These are phyloP conservation scores for Falco novaeseelandiae DNA, from an alignment of 2,797 vertebrate genomes.

Conservation along the genomic window DNA sequence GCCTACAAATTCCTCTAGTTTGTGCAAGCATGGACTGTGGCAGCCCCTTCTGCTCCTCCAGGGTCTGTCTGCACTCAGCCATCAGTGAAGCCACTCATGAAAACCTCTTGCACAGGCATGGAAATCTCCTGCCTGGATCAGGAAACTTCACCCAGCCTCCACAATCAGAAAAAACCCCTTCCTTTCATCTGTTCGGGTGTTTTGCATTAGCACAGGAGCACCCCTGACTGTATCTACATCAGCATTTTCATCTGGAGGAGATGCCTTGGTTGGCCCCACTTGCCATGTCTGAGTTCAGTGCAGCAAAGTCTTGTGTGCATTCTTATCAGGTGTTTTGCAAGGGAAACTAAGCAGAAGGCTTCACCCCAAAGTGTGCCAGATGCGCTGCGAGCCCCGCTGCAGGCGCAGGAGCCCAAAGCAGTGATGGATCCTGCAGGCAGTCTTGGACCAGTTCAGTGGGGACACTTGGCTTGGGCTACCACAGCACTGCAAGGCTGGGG, in stretches of 20 bases:
- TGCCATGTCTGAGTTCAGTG: not conserved
- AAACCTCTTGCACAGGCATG: not conserved
- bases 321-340: not conserved
- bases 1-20: not conserved
- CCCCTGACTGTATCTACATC: not conserved
- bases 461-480: not conserved
- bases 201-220: not conserved
- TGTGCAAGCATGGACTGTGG: not conserved
- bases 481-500: accelerated
- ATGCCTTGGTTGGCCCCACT: not conserved
- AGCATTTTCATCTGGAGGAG: not conserved
- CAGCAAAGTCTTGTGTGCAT: not conserved
- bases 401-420: not conserved
- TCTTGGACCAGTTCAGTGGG: not conserved
- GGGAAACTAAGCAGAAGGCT: not conserved
- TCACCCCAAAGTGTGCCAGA: not conserved
- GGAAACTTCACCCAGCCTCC: not conserved
- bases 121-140: not conserved
- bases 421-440: not conserved
- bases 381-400: not conserved
- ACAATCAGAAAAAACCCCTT: not conserved
- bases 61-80: not conserved
- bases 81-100: not conserved
- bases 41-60: not conserved
- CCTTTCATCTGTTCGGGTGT: not conserved